These are phyloP conservation scores for Phlogophora meticulosa DNA, from an alignment of 2,888 invertebrate genomes.

Conservation along the genomic window DNA sequence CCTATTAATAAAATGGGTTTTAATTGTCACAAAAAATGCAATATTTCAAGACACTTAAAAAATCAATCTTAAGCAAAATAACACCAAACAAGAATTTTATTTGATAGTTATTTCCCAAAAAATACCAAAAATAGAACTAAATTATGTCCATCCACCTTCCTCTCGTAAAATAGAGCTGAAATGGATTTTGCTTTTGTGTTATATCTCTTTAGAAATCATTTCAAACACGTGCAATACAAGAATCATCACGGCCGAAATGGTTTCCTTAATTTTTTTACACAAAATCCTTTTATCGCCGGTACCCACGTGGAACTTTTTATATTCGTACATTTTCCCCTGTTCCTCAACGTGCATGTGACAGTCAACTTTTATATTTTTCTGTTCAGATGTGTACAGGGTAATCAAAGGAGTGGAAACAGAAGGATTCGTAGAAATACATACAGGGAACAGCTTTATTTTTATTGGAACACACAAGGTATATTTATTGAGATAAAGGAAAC, in stretches of 20 bases:
- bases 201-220: background rate
- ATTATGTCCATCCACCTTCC: too few species aligned
- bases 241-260: background rate
- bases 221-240: background rate
- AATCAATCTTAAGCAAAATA: too few species aligned
- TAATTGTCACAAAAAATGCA: too few species aligned
- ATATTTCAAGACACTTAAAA: too few species aligned
- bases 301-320: background rate
- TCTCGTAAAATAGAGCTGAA: background rate
- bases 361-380: constrained; percentile 33
- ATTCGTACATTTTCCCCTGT: constrained; percentile 1
- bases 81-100: too few species aligned
- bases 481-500: background rate
- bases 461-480: background rate
- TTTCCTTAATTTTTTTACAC: background rate
- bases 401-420: constrained; percentile 31
- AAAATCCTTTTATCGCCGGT: constrained; percentile 4
- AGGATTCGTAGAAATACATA: background rate
- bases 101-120: too few species aligned
- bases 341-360: constrained; percentile 24
- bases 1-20: too few species aligned
- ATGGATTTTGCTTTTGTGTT: too few species aligned
- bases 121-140: too few species aligned
- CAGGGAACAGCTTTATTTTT: background rate
- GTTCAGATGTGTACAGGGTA: constrained; percentile 23